Base-by-base conservation (phyloP, 2,888 invertebrate species). In the Archips xylosteana region DNA sequence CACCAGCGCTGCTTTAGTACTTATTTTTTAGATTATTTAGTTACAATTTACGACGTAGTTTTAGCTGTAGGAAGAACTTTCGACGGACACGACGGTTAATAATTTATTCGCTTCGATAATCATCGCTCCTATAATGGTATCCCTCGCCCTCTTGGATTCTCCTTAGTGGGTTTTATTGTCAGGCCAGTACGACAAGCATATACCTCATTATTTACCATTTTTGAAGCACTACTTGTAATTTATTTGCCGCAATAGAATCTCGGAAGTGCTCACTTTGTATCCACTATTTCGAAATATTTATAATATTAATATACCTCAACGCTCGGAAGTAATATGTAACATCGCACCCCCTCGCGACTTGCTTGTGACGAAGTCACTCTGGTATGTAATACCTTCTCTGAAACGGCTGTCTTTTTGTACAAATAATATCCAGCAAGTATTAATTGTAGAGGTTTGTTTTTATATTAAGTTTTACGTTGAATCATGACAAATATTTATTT, bases 401-500 rank as follows among this genome's bases (percentile, higher is more conserved):
- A 76, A 74, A 85, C 80, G 89, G 89, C 90, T 92, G 91, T 90
- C 89, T 83, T 76, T 80, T 81, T 91, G 91, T 92, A 92, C 91
- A 92, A 92, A 90, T 83, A 85, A 69, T 75, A 70, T 85, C 84
- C 84, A 81, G 83, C 83, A 83, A 92, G 92, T 92, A 91, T 92
- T 92, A 92, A 89, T 88, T 87, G 83, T 83, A 86, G 82, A 85
- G 85, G 84, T 85, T 82, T 77, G 77, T 82, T 81, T 79, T 80
- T 85, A 86, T 87, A 86, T 86, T 88, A 89, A 89, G 86, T 79
- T 85, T 81, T 89, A 85, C 82, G 88, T 92, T 91, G 79, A 88
- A 90, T 89, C 92, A 92, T 92, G 92, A 93, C 92, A 93, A 90
- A 89, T 90, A 89, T 90, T 91, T 92, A 89, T 91, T 91, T 89